Percentiles rank a stretch among this genome's conserved stretches.
phyloP scores from a whole-genome alignment of 2,113 vertebrate species.

The Rhadina sibilatrix region DNA sequence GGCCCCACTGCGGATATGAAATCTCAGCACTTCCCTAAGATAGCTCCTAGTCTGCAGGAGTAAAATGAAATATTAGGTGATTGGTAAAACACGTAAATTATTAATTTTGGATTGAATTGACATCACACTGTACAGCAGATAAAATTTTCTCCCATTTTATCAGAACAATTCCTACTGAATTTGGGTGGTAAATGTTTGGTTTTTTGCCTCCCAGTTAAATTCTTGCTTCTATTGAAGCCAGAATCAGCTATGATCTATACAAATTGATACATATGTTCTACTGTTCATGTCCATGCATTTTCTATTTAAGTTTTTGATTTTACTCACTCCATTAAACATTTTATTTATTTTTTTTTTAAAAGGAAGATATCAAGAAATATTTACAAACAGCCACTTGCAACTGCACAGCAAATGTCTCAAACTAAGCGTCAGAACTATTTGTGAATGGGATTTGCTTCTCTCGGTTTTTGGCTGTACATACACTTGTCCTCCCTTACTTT shows the following conservation, averaged over 20 bases:
- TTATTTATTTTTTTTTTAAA: not conserved
- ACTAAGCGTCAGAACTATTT: not conserved
- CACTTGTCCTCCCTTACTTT: not conserved
- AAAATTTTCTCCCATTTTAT: not conserved
- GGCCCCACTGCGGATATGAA: not conserved
- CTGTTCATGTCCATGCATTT: not conserved
- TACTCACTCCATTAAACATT: not conserved
- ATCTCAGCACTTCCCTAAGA: not conserved
- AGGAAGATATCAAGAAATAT: not conserved
- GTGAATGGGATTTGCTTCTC: not conserved
- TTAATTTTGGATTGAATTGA: not conserved
- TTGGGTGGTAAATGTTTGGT: not conserved
- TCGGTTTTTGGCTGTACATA: not conserved
- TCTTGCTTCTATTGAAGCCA: not conserved
- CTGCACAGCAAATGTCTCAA: not conserved
- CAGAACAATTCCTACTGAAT: not conserved
- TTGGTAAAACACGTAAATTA: not conserved
- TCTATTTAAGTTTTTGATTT: not conserved
- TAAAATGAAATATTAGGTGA: not conserved
- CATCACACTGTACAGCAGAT: not conserved
- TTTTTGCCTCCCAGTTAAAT: not conserved
- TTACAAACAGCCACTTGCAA: not conserved
- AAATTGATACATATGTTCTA: rapidly evolving
- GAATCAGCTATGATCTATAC: not conserved
- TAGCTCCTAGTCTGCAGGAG: not conserved